Conservation (phyloP, 1,140 invertebrate genomes). For the Papilio dardanus region DNA sequence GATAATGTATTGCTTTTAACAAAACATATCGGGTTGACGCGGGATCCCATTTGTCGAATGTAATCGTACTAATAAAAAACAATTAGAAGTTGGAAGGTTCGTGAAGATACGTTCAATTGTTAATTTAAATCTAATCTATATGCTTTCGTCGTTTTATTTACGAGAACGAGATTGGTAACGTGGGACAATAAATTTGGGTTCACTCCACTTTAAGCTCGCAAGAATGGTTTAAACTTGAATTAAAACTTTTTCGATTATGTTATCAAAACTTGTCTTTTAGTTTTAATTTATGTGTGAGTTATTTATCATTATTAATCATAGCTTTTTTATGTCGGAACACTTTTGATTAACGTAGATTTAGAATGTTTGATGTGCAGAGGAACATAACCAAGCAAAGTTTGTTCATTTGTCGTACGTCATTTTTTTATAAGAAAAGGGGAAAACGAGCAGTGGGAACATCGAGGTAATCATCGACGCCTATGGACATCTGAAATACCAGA, state of each 20-base stretch:
- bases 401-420: not conserved
- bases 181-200: slow-evolving; percentile 7
- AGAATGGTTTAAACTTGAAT: slow-evolving; percentile 1
- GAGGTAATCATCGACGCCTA: no score
- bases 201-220: not conserved
- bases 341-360: no score
- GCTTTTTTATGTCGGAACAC: no score
- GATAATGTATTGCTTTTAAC: slow-evolving; percentile 32
- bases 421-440: no score
- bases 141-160: slow-evolving; percentile 24
- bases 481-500: no score
- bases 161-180: slow-evolving; percentile 1
- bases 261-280: not conserved
- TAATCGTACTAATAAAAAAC: slow-evolving; percentile 32
- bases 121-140: slow-evolving; percentile 29
- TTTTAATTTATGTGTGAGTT: slow-evolving; percentile 12
- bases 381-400: no score
- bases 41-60: slow-evolving; percentile 27
- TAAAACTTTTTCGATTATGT: slow-evolving; percentile 26
- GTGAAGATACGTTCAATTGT: slow-evolving; percentile 27
- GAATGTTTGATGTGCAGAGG: no score
- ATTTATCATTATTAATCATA: not conserved
- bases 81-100: slow-evolving; percentile 27
- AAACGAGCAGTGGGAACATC: no score
- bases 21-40: slow-evolving; percentile 20